phyloP scores from a whole-genome alignment of 2,888 invertebrate genomes.

The Nymphalis urticae region DNA sequence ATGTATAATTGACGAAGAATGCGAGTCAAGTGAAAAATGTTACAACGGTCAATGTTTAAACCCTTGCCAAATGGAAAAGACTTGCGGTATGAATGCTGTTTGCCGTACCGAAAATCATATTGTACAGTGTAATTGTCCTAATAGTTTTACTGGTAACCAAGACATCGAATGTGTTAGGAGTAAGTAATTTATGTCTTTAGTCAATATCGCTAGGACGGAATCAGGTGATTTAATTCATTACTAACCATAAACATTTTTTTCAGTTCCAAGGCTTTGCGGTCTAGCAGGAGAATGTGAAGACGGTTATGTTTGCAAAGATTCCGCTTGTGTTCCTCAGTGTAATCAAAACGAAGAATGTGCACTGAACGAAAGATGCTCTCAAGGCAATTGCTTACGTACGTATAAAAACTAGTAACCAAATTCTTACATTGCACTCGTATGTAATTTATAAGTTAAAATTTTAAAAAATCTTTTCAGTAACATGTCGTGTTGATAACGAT shows the following conservation, averaged over 20 bases:
- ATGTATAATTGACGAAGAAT: slow-evolving; percentile 90
- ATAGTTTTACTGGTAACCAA: slow-evolving; percentile 92
- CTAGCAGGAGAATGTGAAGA: slow-evolving; percentile 85
- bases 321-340: slow-evolving; percentile 91
- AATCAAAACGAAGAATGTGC: slow-evolving; percentile 90
- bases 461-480: slow-evolving; percentile 77
- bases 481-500: slow-evolving; percentile 94
- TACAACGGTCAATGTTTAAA: slow-evolving; percentile 90
- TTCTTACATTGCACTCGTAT: slow-evolving; percentile 13
- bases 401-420: slow-evolving; percentile 43
- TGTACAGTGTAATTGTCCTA: slow-evolving; percentile 91
- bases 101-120: slow-evolving; percentile 87
- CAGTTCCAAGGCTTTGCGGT: slow-evolving; percentile 90
- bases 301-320: slow-evolving; percentile 89
- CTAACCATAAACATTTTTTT: slow-evolving; percentile 42
- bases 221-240: neutral
- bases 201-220: too few relatives aligned
- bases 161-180: slow-evolving; percentile 92
- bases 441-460: slow-evolving; percentile 1
- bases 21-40: slow-evolving; percentile 89
- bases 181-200: slow-evolving; percentile 63
- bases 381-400: slow-evolving; percentile 90
- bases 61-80: slow-evolving; percentile 87
- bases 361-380: slow-evolving; percentile 92
- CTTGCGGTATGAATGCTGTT: slow-evolving; percentile 92